Evolutionary conservation across 1,140 invertebrate genomes (phyloP), one percentile per base, ranked within the genome.

Genomic region (Caenorhabditis inopinata): DNA sequence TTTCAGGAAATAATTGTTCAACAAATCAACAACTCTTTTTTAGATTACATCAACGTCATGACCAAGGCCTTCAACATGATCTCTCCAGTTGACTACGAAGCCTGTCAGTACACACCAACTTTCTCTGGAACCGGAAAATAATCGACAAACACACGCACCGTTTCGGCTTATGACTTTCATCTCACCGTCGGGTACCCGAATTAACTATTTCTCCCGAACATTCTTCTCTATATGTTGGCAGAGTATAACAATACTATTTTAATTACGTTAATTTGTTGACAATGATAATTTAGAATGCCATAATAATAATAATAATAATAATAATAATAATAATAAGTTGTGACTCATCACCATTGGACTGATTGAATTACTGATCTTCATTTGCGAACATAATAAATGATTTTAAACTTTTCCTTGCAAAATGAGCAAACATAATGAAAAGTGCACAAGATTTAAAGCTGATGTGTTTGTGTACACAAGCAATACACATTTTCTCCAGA

Each of bases 1-100:
- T 42, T 9, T 6, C 6, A 25, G 27, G 14, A 14, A 5, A 7
- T 42, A 7, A 7, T 42, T 42, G 14, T 42, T 42, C 14, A 42
- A 42, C 14, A 42, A 42, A 7, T 42, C 14, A 7, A 32, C n/a
- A n/a, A n/a, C n/a, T 32, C 29, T 25, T 27, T 46, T 86, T 84
- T 58, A 87, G 86, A 88, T 51, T 88, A 88, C 84, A 88, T 88
- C 83, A 88, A 88, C 78, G 87, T 88, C 7, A 84, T 88, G 81
- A 88, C 87, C 12, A 88, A 88, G 74, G 87, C 87, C 14, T 88
- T 88, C 83, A 88, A 89, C 74, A 83, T 88, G 87, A 88, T 88
- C 79, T 88, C 87, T 35, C 87, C 87, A 46, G 87, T 88, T 21
- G 87, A 88, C 68, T 88, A 88, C 83, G 87, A 85, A 80, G 81